A percentile compares a stretch with the other conserved stretches of the same genome.
phyloP scores from a whole-genome alignment of 2,797 vertebrate species.

The Melanotaenia nigrans region DNA sequence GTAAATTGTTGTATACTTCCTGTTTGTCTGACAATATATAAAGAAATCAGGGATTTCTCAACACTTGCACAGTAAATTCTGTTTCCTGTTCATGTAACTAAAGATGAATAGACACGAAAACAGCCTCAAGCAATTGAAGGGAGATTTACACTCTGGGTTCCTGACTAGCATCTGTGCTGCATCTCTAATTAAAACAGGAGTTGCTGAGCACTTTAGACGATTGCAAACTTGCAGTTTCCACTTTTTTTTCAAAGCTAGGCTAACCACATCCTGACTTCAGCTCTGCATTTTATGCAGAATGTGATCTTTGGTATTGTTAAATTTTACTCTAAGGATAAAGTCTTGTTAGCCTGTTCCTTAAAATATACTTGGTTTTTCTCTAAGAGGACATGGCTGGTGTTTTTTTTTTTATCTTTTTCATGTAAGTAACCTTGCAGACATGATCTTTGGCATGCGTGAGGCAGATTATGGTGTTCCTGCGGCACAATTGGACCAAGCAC shows the following conservation, averaged over 20 bases:
- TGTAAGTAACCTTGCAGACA: conserved; percentile 40
- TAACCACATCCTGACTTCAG: conserved; percentile 6
- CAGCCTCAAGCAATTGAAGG: background rate
- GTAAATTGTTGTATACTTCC: background rate
- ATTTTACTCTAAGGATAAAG: background rate
- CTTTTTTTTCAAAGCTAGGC: conserved; percentile 1
- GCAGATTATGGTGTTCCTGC: conserved; percentile 65
- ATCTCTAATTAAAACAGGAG: background rate
- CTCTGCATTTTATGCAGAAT: background rate
- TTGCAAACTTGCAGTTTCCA: background rate
- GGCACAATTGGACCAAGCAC: conserved; percentile 53
- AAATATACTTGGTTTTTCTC: background rate
- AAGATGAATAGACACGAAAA: background rate
- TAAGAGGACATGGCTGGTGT: conserved; percentile 12
- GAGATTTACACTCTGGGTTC: background rate
- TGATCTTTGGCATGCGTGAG: conserved; percentile 70
- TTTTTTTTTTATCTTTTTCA: conserved; percentile 43
- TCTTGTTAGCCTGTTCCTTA: background rate
- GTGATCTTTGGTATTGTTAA: background rate
- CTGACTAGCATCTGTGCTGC: background rate
- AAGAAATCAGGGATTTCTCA: background rate
- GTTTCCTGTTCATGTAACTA: conserved; percentile 3
- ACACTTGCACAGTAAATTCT: background rate
- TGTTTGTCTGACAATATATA: background rate
- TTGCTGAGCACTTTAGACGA: background rate